A percentile compares a stretch with the other conserved stretches of the same genome.
Conservation (phyloP, 1,140 invertebrate genomes). For the Eupeodes corollae region DNA sequence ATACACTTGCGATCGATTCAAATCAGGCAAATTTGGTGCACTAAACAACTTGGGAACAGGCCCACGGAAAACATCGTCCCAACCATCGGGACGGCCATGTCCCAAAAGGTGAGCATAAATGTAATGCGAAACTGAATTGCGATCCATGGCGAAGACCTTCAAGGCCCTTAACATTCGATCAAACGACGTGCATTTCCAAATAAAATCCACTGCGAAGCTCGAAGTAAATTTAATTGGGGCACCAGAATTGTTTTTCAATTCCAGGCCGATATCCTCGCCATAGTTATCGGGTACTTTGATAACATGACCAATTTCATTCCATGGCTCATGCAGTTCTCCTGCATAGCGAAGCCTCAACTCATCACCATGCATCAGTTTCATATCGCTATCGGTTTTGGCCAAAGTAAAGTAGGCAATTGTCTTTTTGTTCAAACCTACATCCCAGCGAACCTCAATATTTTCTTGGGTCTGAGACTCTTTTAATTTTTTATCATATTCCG, state of each 20-base stretch:
- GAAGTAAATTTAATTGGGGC: slow-evolving; percentile 85
- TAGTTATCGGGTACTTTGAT: slow-evolving; percentile 99
- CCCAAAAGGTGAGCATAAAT: slow-evolving; percentile 95
- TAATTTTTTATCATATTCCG: slow-evolving; percentile 94
- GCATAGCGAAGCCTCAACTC: slow-evolving; percentile 89
- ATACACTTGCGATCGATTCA: slow-evolving; percentile 95
- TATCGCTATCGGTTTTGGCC: slow-evolving; percentile 95
- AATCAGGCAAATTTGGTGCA: slow-evolving; percentile 91
- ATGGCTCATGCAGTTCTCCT: slow-evolving; percentile 84
- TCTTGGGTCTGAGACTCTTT: slow-evolving; percentile 99
- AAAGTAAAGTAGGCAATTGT: slow-evolving; percentile 94
- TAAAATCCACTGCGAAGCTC: slow-evolving; percentile 98
- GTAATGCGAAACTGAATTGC: slow-evolving; percentile 90
- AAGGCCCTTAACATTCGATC: slow-evolving; percentile 95
- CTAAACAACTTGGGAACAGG: slow-evolving; percentile 93
- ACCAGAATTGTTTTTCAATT: slow-evolving; percentile 81
- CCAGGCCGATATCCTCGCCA: slow-evolving; percentile 95
- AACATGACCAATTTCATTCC: slow-evolving; percentile 91
- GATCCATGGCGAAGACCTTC: slow-evolving; percentile 91
- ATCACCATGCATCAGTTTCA: slow-evolving; percentile 99
- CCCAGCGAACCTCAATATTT: slow-evolving; percentile 97
- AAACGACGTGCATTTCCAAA: slow-evolving; percentile 99
- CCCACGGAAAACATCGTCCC: slow-evolving; percentile 80
- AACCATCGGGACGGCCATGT: slow-evolving; percentile 69
- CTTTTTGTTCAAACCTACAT: slow-evolving; percentile 96